A percentile compares a stretch with the other conserved stretches of the same genome.
Evolutionary conservation across 2,888 invertebrate species (phyloP).

Genomic region (Linnaemya vulpina): DNA sequence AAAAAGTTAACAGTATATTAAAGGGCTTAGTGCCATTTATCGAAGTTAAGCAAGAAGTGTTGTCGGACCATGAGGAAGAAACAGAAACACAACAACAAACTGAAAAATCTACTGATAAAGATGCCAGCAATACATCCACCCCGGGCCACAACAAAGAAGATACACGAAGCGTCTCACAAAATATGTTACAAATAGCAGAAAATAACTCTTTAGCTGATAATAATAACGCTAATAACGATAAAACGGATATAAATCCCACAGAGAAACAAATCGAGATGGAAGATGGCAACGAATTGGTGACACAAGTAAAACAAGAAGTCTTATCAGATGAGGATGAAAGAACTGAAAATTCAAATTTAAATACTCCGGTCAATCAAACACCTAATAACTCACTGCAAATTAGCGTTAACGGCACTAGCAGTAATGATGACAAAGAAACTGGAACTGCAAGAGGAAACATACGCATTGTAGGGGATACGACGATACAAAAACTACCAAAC

Average conservation of each 20-base stretch:
- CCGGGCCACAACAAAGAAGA: background rate
- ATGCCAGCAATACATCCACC: background rate
- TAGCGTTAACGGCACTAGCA: background rate
- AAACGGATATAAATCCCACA: background rate
- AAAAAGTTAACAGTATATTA: conserved; percentile 66
- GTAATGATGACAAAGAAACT: background rate
- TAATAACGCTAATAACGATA: background rate
- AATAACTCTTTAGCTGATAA: conserved; percentile 4
- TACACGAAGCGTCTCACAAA: background rate
- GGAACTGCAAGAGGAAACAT: conserved; percentile 56
- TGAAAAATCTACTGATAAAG: conserved; percentile 5
- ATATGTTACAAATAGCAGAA: background rate
- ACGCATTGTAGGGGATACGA: conserved; percentile 79
- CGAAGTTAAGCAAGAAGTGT: conserved; percentile 79
- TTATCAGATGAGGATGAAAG: conserved; percentile 78
- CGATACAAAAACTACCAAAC: conserved; percentile 77
- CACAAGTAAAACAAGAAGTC: conserved; percentile 76
- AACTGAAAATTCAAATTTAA: background rate
- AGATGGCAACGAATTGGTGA: conserved; percentile 2
- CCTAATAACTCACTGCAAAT: background rate
- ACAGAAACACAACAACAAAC: conserved; percentile 9
- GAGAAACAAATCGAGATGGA: conserved; percentile 28
- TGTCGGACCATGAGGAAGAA: conserved; percentile 76
- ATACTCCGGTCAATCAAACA: background rate
- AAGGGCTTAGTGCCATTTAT: conserved; percentile 78